These are phyloP conservation scores for Hydrocynus forskahlii DNA, from an alignment of 2,797 vertebrate genomes.

Conservation along the genomic window DNA sequence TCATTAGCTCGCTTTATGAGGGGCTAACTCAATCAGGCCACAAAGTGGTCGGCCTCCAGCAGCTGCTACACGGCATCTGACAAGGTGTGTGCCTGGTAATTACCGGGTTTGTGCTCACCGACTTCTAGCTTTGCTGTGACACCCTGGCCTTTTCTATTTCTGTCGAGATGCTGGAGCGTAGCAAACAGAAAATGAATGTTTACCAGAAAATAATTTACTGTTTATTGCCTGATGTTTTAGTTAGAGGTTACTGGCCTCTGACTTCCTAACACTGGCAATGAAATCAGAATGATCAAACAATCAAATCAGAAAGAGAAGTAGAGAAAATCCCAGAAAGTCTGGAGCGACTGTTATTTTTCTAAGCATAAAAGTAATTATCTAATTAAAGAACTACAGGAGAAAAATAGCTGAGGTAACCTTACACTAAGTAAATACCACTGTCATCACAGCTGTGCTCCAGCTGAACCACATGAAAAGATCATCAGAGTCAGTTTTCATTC, in stretches of 20 bases:
- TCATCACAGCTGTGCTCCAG: slow-evolving; percentile 54
- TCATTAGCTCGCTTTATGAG: slow-evolving; percentile 57
- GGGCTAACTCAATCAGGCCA: slow-evolving; percentile 64
- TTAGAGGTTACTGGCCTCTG: neutral
- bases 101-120: slow-evolving; percentile 44
- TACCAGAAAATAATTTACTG: neutral
- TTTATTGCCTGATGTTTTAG: neutral
- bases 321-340: slow-evolving; percentile 38
- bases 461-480: slow-evolving; percentile 47
- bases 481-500: slow-evolving; percentile 33
- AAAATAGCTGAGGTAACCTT: slow-evolving; percentile 55
- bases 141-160: slow-evolving; percentile 35
- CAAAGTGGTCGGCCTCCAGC: slow-evolving; percentile 42
- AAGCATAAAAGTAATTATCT: slow-evolving; percentile 53
- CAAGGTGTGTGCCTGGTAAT: slow-evolving; percentile 46
- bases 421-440: slow-evolving; percentile 48
- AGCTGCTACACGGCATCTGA: slow-evolving; percentile 49
- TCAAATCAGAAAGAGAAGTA: neutral
- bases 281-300: neutral
- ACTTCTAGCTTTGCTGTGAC: slow-evolving; percentile 39
- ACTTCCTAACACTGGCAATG: too few relatives aligned
- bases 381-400: slow-evolving; percentile 54
- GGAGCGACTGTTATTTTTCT: slow-evolving; percentile 24
- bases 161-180: slow-evolving; percentile 14
- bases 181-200: slow-evolving; percentile 29